Evolutionary conservation across 1,140 invertebrate species (phyloP).

Genomic region (Drosophila athabasca): DNA sequence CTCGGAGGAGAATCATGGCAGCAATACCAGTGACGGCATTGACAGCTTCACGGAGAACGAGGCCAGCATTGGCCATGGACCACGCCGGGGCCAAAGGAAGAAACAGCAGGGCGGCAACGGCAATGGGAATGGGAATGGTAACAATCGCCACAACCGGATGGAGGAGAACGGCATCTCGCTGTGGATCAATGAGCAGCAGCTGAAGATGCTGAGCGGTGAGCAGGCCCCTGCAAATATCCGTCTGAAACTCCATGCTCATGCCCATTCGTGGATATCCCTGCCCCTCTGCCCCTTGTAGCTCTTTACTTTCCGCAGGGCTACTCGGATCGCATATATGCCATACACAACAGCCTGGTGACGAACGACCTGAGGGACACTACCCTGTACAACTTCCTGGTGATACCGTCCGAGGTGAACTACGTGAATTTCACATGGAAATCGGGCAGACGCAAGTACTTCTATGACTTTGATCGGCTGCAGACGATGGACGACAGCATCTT

Average conservation of each 20-base stretch:
- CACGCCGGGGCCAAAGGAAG: conserved; percentile 55
- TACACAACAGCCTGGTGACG: conserved; percentile 92
- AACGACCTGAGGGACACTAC: conserved; percentile 94
- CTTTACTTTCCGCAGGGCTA: conserved; percentile 76
- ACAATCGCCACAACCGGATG: conserved; percentile 56
- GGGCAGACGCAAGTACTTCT: conserved; percentile 92
- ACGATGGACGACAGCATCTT: conserved; percentile 93
- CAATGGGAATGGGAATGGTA: conserved; percentile 19
- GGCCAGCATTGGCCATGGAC: conserved; percentile 28
- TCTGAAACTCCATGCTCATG: neutral
- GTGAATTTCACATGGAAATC: conserved; percentile 97
- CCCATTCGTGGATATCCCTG: too few relatives aligned
- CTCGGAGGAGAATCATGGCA: conserved; percentile 63
- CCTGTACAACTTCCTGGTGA: conserved; percentile 93
- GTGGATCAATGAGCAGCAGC: conserved; percentile 94
- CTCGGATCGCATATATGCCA: conserved; percentile 93
- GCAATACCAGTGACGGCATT: conserved; percentile 41
- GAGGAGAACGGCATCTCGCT: conserved; percentile 88
- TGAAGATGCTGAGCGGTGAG: conserved; percentile 94
- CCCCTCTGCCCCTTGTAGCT: conserved; percentile 30
- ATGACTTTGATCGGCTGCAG: conserved; percentile 93
- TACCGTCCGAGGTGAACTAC: conserved; percentile 94
- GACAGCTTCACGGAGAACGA: conserved; percentile 55
- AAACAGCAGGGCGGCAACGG: conserved; percentile 37
- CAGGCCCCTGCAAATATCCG: neutral